These are phyloP conservation scores for Drosophila gaucha DNA, from an alignment of 2,888 invertebrate genomes.

Conservation along the genomic window DNA sequence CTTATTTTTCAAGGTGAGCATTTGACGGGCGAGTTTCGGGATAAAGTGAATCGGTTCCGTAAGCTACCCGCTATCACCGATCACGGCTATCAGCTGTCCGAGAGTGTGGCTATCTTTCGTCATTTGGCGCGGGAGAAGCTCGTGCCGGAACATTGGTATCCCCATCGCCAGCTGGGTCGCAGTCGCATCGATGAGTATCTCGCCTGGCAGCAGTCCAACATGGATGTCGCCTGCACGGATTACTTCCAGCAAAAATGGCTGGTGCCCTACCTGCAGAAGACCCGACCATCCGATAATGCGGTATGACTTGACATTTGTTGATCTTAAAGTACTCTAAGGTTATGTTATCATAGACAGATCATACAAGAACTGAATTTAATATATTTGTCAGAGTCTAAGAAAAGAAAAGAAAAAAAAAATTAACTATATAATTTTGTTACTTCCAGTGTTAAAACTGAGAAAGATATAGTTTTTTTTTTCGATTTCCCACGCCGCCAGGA, in stretches of 20 bases:
- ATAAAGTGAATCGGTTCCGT: conserved; percentile 87
- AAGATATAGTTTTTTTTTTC: too few species aligned
- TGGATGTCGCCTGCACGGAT: conserved; percentile 86
- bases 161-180: conserved; percentile 86
- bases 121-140: conserved; percentile 87
- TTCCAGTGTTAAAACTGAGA: too few species aligned
- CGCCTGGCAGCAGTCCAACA: conserved; percentile 90
- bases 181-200: conserved; percentile 90
- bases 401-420: too few species aligned
- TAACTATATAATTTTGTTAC: too few species aligned
- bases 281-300: conserved; percentile 84
- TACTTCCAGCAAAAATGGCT: conserved; percentile 87
- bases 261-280: conserved; percentile 86
- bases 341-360: too few species aligned
- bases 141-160: conserved; percentile 89
- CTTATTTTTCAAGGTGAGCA: conserved; percentile 86
- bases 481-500: too few species aligned
- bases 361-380: too few species aligned
- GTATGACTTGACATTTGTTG: conserved; percentile 76
- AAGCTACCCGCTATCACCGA: conserved; percentile 89
- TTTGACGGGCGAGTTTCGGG: conserved; percentile 86
- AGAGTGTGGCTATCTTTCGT: conserved; percentile 89
- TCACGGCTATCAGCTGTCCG: conserved; percentile 88
- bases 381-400: too few species aligned
- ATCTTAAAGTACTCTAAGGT: too few species aligned